Conservation (phyloP, 2,113 vertebrate genomes). For the Cygnus atratus region DNA sequence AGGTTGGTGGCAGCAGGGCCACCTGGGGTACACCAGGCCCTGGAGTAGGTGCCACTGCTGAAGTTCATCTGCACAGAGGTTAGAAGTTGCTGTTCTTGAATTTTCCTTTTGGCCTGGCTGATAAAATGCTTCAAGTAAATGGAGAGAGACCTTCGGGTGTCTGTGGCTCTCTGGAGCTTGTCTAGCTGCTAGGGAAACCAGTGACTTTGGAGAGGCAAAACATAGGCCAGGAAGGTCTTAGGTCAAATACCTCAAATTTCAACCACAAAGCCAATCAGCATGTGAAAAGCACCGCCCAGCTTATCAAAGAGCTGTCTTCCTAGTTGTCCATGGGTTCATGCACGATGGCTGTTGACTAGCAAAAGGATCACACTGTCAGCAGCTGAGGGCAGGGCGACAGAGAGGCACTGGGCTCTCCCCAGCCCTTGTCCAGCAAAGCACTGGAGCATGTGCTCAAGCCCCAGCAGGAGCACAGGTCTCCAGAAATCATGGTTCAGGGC, state of each 20-base stretch:
- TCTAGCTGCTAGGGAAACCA: not conserved
- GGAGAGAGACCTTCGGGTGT: not conserved
- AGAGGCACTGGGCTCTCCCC: not conserved
- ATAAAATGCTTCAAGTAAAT: not conserved
- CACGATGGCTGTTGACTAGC: not conserved
- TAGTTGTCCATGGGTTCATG: not conserved
- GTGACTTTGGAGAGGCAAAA: not conserved
- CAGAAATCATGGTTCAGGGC: not conserved
- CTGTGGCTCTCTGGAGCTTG: not conserved
- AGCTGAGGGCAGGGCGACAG: not conserved
- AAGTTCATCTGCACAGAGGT: not conserved
- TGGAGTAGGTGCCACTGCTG: not conserved
- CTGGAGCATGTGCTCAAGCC: not conserved
- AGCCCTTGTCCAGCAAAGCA: not conserved
- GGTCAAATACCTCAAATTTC: not conserved
- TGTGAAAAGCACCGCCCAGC: not conserved
- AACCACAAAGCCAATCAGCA: not conserved
- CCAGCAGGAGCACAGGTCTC: not conserved
- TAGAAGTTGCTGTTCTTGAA: not conserved
- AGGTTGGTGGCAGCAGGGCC: rapidly evolving
- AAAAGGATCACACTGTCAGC: not conserved
- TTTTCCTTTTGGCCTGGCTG: not conserved
- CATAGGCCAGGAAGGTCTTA: not conserved
- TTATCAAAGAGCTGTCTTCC: not conserved
- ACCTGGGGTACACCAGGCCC: not conserved